A percentile compares a stretch with the other conserved stretches of the same genome.
Evolutionary conservation across 2,113 vertebrate species (phyloP).

Genomic region (Seriola rivoliana): DNA sequence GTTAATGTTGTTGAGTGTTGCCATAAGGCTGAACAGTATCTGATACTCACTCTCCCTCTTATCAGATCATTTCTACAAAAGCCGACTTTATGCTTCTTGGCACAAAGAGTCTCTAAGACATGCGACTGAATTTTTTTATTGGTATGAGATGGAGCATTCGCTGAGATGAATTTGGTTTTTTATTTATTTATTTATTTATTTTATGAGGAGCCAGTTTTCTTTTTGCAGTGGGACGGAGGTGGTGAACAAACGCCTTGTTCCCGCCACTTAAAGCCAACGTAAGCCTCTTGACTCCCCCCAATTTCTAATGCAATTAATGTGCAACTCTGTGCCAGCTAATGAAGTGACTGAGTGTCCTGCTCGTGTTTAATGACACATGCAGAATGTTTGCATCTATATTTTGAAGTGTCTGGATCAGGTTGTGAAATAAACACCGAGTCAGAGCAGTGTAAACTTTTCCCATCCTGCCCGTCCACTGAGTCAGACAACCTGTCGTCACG

Average conservation of each 20-base stretch:
- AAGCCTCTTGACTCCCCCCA: background rate
- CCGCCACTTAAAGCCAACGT: background rate
- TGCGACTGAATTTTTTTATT: background rate
- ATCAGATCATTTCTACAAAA: slow-evolving; percentile 28
- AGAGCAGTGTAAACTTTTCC: background rate
- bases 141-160: background rate
- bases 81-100: background rate
- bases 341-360: background rate
- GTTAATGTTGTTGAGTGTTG: background rate
- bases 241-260: slow-evolving; percentile 44
- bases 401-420: background rate
- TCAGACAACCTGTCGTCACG: background rate
- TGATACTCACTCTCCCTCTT: background rate
- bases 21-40: background rate
- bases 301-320: slow-evolving; percentile 4
- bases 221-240: background rate
- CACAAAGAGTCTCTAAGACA: background rate
- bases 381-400: background rate
- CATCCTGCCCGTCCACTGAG: background rate
- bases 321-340: background rate
- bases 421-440: background rate
- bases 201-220: background rate
- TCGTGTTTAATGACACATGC: background rate
- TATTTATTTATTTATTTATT: no score
- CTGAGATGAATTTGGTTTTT: background rate